phyloP scores from a whole-genome alignment of 2,888 invertebrate genomes.

The Griposia aprilina region DNA sequence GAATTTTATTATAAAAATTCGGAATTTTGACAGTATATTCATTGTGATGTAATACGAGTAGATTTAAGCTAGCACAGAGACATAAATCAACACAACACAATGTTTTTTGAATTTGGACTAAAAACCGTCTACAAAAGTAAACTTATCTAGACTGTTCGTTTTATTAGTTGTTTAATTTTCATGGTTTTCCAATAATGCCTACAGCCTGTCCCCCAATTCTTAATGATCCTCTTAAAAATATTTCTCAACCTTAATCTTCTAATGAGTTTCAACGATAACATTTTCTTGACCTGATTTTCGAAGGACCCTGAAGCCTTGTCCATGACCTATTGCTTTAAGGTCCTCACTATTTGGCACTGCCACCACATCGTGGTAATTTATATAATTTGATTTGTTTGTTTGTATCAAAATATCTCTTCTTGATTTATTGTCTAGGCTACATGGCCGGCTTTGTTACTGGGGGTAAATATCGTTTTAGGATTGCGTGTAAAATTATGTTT shows the following conservation, averaged over 20 bases:
- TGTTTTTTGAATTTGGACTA: background rate
- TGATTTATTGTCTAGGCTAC: slow-evolving; percentile 16
- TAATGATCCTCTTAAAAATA: background rate
- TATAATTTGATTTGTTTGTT: slow-evolving; percentile 48
- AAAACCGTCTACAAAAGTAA: background rate
- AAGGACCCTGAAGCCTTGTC: slow-evolving; percentile 44
- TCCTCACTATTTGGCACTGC: slow-evolving; percentile 52
- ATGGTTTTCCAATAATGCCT: no score
- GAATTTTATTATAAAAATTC: slow-evolving; percentile 33
- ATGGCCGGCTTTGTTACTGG: background rate
- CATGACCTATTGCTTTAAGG: slow-evolving; percentile 52
- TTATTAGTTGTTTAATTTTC: background rate
- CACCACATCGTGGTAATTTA: slow-evolving; percentile 34
- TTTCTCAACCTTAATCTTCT: slow-evolving; percentile 15
- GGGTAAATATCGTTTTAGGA: background rate
- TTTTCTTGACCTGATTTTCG: slow-evolving; percentile 59
- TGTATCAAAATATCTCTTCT: slow-evolving; percentile 20
- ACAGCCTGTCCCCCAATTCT: background rate
- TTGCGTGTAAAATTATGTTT: background rate
- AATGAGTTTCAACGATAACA: slow-evolving; percentile 26
- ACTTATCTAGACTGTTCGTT: background rate
- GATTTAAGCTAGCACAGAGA: background rate
- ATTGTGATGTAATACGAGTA: slow-evolving; percentile 6
- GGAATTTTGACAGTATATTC: background rate
- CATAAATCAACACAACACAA: background rate